Evolutionary conservation across 2,113 vertebrate species (phyloP).

Genomic region (Crocuta crocuta): DNA sequence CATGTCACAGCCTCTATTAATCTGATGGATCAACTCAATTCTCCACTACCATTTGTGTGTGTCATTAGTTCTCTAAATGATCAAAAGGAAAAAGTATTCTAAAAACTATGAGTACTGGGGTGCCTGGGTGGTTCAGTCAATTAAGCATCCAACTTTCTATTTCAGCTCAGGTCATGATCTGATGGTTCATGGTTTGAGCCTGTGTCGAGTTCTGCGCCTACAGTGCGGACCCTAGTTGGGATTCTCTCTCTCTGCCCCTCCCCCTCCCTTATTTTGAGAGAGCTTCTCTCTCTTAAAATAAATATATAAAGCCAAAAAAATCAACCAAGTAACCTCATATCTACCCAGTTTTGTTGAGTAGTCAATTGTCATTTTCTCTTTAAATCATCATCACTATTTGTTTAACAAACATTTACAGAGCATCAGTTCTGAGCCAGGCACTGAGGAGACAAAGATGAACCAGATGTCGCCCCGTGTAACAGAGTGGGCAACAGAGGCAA

Average conservation of each 20-base stretch:
- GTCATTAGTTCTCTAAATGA: background rate
- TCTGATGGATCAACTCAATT: accelerated
- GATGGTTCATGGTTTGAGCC: no score
- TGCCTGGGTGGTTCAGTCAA: no score
- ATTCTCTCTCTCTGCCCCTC: no score
- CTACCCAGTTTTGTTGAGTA: background rate
- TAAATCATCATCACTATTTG: background rate
- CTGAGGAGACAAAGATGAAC: background rate
- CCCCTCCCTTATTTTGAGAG: no score
- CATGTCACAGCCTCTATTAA: accelerated
- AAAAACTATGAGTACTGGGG: background rate
- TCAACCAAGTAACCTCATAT: background rate
- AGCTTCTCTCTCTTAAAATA: no score
- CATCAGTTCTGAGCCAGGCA: accelerated
- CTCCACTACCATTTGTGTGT: accelerated
- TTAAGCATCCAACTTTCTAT: no score
- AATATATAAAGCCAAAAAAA: no score
- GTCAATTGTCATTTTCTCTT: background rate
- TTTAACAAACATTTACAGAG: background rate
- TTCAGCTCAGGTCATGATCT: no score
- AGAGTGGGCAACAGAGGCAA: accelerated
- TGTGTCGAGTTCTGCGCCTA: no score
- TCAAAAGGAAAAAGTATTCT: background rate
- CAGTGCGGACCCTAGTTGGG: no score
- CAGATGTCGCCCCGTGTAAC: background rate